Evolutionary conservation across 2,797 vertebrate genomes (phyloP).

Genomic region (Sphenopsis melanotis): DNA sequence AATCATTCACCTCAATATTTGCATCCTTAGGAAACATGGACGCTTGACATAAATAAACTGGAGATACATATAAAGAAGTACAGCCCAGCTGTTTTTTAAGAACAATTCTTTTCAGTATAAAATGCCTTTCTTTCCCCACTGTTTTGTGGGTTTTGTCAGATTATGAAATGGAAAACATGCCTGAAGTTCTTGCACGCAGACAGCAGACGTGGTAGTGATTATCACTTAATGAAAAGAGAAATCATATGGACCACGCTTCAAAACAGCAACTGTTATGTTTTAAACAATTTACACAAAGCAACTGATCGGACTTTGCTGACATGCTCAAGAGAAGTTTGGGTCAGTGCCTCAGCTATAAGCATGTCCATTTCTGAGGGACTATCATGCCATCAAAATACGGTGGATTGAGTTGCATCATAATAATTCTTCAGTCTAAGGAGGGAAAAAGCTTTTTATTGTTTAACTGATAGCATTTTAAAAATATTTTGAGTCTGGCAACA

Average conservation of each 20-base stretch:
- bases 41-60: neutral
- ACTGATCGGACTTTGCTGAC: neutral
- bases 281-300: slow-evolving; percentile 19
- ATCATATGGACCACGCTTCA: neutral
- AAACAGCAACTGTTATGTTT: slow-evolving; percentile 51
- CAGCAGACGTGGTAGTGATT: slow-evolving; percentile 23
- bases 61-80: neutral
- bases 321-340: neutral
- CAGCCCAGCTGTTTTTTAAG: neutral
- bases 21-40: neutral
- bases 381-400: neutral
- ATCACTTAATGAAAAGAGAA: slow-evolving; percentile 60
- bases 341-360: neutral
- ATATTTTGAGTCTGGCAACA: neutral
- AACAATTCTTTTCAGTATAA: neutral
- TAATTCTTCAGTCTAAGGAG: neutral
- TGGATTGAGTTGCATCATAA: neutral
- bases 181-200: slow-evolving; percentile 11
- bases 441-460: neutral
- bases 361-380: neutral
- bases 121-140: neutral
- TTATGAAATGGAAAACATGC: slow-evolving; percentile 20
- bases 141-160: slow-evolving; percentile 32
- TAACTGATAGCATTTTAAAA: slow-evolving; percentile 8
- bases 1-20: neutral